These are phyloP conservation scores for Parazoanthus swiftii DNA, from an alignment of 92 coral and sea anemone species.

Conservation along the genomic window DNA sequence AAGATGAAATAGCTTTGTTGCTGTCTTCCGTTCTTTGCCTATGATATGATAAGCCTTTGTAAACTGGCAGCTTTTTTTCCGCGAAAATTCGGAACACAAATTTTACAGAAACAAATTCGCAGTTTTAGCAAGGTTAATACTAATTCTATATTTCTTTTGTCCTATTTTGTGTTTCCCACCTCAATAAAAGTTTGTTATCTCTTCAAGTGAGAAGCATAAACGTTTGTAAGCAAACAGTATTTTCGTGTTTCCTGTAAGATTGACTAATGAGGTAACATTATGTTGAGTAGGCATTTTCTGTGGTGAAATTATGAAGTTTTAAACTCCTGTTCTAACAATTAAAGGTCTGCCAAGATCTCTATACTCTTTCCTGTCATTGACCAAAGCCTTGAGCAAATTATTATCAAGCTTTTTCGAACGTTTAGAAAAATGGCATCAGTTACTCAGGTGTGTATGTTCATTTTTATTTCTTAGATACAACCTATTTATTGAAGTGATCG, in stretches of 20 bases:
- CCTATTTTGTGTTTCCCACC: neutral
- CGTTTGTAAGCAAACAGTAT: conserved; percentile 9
- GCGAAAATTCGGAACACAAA: neutral
- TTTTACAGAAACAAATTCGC: neutral
- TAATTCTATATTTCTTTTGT: too few species aligned
- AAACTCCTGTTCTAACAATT: conserved; percentile 2
- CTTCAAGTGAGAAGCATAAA: neutral
- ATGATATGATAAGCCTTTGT: too few species aligned
- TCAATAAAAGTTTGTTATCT: neutral
- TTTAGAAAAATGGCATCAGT: neutral
- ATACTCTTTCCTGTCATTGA: neutral
- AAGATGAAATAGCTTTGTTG: too few species aligned
- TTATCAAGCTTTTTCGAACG: neutral
- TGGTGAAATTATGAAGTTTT: conserved; percentile 21
- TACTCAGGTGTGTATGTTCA: neutral
- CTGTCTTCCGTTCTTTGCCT: neutral
- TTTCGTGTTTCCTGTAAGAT: conserved; percentile 4
- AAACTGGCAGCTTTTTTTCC: neutral
- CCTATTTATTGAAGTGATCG: neutral
- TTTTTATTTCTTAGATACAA: neutral
- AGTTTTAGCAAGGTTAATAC: neutral
- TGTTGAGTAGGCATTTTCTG: neutral
- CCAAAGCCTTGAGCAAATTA: neutral
- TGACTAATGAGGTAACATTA: neutral
- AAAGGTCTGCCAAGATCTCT: neutral